A percentile compares a stretch with the other conserved stretches of the same genome.
Evolutionary conservation across 2,888 invertebrate genomes (phyloP).

Genomic region (Pyrrhosoma nymphula): DNA sequence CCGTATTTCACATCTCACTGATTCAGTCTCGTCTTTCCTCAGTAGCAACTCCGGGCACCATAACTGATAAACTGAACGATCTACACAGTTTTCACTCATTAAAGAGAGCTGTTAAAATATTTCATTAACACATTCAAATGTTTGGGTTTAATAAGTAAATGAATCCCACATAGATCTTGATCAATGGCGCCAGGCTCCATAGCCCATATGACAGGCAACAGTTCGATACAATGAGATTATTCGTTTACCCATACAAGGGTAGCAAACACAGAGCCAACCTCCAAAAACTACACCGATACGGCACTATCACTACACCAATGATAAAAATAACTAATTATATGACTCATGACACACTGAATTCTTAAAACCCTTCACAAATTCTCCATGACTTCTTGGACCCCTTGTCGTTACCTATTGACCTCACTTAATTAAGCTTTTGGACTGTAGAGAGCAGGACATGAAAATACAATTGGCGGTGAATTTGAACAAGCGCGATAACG

Average conservation of each 20-base stretch:
- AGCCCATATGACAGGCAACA: conserved; percentile 57
- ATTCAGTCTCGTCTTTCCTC: conserved; percentile 41
- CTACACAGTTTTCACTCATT: conserved; percentile 30
- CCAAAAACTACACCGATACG: conserved; percentile 9
- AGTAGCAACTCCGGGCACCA: conserved; percentile 7
- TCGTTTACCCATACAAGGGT: neutral
- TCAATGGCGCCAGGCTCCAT: conserved; percentile 67
- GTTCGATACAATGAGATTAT: conserved; percentile 31
- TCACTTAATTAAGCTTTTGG: conserved; percentile 59
- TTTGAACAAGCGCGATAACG: neutral
- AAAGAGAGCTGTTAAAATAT: conserved; percentile 45
- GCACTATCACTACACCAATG: neutral
- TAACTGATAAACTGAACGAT: conserved; percentile 9
- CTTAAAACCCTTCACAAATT: neutral
- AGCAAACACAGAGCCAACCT: neutral
- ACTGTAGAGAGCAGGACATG: conserved; percentile 58
- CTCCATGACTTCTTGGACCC: conserved; percentile 21
- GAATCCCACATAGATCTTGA: conserved; percentile 67
- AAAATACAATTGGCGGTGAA: conserved; percentile 5
- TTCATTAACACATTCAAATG: conserved; percentile 56
- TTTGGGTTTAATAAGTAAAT: conserved; percentile 60
- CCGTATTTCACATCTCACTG: conserved; percentile 63
- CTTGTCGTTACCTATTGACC: conserved; percentile 63
- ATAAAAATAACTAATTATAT: neutral
- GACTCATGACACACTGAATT: neutral